Evolutionary conservation across 2,797 vertebrate genomes (phyloP).

Genomic region (Helicolenus hilgendorfi): DNA sequence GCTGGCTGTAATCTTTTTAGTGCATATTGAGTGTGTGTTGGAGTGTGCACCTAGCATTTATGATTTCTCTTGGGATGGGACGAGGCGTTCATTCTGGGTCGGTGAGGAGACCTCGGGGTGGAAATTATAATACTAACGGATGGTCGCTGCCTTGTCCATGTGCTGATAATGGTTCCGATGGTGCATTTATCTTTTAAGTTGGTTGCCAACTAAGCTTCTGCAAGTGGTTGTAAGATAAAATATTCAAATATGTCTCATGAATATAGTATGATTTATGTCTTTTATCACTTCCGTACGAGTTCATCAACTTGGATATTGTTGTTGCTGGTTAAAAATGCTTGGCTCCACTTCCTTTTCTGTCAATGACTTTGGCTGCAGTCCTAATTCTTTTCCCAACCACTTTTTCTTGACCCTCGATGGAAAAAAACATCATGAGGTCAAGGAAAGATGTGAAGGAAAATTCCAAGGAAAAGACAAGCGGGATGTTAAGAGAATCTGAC

Average conservation of each 20-base stretch:
- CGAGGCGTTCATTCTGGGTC: slow-evolving; percentile 16
- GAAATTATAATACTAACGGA: slow-evolving; percentile 30
- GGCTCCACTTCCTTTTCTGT: background rate
- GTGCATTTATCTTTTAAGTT: background rate
- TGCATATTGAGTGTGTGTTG: slow-evolving; percentile 1
- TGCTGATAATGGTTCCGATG: background rate
- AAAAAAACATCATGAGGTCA: too few relatives aligned
- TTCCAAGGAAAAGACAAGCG: too few relatives aligned
- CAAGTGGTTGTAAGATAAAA: background rate
- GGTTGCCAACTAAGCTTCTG: background rate
- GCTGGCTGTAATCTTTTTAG: slow-evolving; percentile 27
- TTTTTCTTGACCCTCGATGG: too few relatives aligned
- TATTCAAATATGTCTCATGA: background rate
- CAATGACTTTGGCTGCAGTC: background rate
- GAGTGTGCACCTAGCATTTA: slow-evolving; percentile 9
- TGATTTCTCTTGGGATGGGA: slow-evolving; percentile 28
- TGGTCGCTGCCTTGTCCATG: background rate
- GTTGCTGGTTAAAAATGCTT: background rate
- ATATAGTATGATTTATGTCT: background rate
- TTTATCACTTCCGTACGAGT: background rate
- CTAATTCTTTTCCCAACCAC: too few relatives aligned
- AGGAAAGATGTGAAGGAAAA: too few relatives aligned
- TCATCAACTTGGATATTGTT: background rate
- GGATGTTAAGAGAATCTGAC: too few relatives aligned
- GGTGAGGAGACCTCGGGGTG: background rate